Evolutionary conservation across 1,140 invertebrate genomes (phyloP), one percentile per base, ranked within the genome.

Genomic region (Nymphalis io): DNA sequence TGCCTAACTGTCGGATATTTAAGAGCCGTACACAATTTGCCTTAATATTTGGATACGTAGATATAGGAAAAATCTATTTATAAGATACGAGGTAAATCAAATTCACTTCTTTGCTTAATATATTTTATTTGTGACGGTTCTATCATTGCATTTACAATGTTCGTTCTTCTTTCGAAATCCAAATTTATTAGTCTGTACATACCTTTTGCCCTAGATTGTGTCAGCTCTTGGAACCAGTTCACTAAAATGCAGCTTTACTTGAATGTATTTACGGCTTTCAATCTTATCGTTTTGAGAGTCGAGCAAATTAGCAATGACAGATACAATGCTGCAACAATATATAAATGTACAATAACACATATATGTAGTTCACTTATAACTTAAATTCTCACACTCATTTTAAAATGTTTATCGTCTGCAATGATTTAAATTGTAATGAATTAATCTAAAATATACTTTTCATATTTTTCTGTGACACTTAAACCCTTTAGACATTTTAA

Each of bases 221-320:
- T 51, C 58, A 46, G 53, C 65, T 68, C 40, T 59, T 21, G 55
- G 38, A 70, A 73, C 74, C 67, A 72, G 81, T 85, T 82, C 67
- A 80, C 65, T 80, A 71, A 78, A 83, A 78, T 80, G 72, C 68
- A 53, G 71, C 51, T 76, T 68, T 66, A 61, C 68, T 78, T 67
- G 68, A 75, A 76, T 78, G 60, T 68, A 59, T 75, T 81, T 74
- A 61, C 60, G 60, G 40, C 23, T 62, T 64, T 40, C 48, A 53
- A 27, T 55, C 21, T 55, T 55, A 55, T 55, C 51, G 23, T 16
- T 1, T 48, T 48, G 15, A 48, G 8, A 48, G 46, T 27, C 51
- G 15, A 27, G 20, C 51, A 27, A 55, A 51, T 51, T 51, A 51
- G 8, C 46, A 18, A 51, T 51, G 46, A 16, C 46, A 51, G 16